Percentiles rank a stretch among this genome's conserved stretches.
phyloP scores from a whole-genome alignment of 2,888 invertebrate species.

The Oeneis ivallda region DNA sequence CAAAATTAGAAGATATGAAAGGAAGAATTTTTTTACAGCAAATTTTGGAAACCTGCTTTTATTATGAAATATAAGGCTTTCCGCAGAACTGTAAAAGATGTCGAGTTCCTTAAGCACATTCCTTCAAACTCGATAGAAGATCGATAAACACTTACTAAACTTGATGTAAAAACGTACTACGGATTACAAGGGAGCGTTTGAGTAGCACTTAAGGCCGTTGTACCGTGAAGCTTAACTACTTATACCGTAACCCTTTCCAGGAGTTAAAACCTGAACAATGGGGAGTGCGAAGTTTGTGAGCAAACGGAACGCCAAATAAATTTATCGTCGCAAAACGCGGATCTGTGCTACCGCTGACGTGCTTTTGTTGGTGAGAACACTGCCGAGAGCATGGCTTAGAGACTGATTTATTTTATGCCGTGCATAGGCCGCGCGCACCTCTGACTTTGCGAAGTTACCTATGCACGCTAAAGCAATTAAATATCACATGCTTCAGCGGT shows the following conservation, averaged over 20 bases:
- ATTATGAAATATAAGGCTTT: too few species aligned
- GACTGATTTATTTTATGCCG: background rate
- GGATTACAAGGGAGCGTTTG: constrained; percentile 23
- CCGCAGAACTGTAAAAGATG: too few species aligned
- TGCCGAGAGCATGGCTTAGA: background rate
- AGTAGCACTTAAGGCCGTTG: constrained; percentile 31
- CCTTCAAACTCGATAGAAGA: background rate
- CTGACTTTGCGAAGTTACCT: too few species aligned
- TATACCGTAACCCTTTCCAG: constrained; percentile 41
- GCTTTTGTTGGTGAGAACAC: constrained; percentile 25
- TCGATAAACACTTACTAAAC: background rate
- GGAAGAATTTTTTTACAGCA: too few species aligned
- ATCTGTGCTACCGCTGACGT: constrained; percentile 38
- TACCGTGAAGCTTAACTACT: constrained; percentile 39
- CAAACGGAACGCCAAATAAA: constrained; percentile 45
- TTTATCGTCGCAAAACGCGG: constrained; percentile 42
- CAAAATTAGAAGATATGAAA: too few species aligned
- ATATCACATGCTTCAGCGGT: too few species aligned
- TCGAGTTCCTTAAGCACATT: too few species aligned
- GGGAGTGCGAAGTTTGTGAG: constrained; percentile 40
- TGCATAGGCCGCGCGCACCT: too few species aligned
- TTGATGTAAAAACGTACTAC: constrained; percentile 4
- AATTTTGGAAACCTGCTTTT: too few species aligned
- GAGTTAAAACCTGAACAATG: constrained; percentile 44
- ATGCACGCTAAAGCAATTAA: too few species aligned